Base-by-base conservation (phyloP, 2,113 vertebrate genomes). In the Eptesicus fuscus region DNA sequence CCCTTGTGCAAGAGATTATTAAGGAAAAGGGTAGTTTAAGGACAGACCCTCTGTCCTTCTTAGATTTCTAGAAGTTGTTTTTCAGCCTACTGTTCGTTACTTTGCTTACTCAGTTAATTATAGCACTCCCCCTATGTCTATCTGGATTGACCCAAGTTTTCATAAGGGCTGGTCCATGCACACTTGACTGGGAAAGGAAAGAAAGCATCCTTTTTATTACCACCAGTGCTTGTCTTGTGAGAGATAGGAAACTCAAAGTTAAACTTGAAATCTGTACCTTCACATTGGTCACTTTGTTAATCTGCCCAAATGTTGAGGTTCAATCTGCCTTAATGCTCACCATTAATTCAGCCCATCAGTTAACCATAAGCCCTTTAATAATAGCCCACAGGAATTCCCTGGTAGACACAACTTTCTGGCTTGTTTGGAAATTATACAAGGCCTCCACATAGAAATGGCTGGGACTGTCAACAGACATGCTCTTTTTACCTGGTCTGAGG, bases 331-430 rank as follows among this genome's bases (percentile, higher is more conserved):
- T 96, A 95, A 96, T 92, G 94, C 70, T 91, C 88, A 56, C 91
- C 67, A 96, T 96, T 98, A 97, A 97, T 97, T 95, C 87, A 93
- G 69, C 80, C 86, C 96, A 95, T 92, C 96, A 96, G 92, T 96
- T 96, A 94, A 95, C 97, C 90, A 91, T 95, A 94, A 95, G 93
- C 88, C 92, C 94, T 98, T 97, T 96, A 97, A 97, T 97, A 96
- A 97, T 83, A 93, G 73, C 51, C 97, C 97, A 96, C 97, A 96
- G 97, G 93, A 97, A 97, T 96, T 94, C 93, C 87, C 56, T 65
- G 37, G 82, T 97, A 94, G 96, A 96, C 92, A 80, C 83, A 94
- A 91, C 95, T 94, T 95, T 94, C 76, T 95, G 93, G 83, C 91
- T 96, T 93, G 88, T 96, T 95, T 97, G 95, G 93, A 96, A 97